Evolutionary conservation across 2,113 vertebrate genomes (phyloP), one percentile per base, ranked within the genome.

Genomic region (Neolamprologus devosi): DNA sequence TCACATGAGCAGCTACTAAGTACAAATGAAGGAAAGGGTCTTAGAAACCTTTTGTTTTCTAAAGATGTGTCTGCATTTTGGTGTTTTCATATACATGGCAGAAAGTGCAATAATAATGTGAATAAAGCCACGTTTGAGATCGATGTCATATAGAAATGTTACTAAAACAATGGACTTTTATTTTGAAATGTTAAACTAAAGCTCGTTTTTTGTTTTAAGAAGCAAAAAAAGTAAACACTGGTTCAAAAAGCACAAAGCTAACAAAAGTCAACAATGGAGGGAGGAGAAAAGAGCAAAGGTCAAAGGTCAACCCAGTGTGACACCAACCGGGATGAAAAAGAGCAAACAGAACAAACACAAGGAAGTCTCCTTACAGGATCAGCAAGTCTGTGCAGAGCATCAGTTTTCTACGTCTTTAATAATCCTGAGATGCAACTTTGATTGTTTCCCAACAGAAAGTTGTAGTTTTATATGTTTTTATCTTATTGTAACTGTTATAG

Each of bases 311-410:
- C 37, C 40, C 1, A 73, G 3, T 10, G 21, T 45, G 37, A 45
- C 68, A 73, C 37, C 5, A 45, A 17, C 0, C 0, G 2, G 37
- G 37, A 9, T 16, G 21, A 10, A 17, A 45, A 10, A 70, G 1
- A 70, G 21, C 65, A 70, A 70, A 23, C 35, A 0, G 8, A 70
- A 3, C 0, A 70, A 70, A 70, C 37, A 42, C 0, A 3, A 70
- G 65, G n/a, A 23, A 42, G n/a, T 42, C 5, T 40, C 12, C 65
- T 70, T 6, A 23, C 13, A 42, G 21, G 21, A 45, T 0, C 21
- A 1, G 4, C 5, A 33, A 63, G 30, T 35, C 17, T 63, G 58
- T n/a, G 30, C 30, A 19, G 9, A 68, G 63, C 63, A 21, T 40
- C 35, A 21, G 19, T 2, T 68, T 37, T 21, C 63, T 68, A 7